Evolutionary conservation across 2,797 vertebrate genomes (phyloP), one percentile per base, ranked within the genome.

Genomic region (Melopsittacus undulatus): DNA sequence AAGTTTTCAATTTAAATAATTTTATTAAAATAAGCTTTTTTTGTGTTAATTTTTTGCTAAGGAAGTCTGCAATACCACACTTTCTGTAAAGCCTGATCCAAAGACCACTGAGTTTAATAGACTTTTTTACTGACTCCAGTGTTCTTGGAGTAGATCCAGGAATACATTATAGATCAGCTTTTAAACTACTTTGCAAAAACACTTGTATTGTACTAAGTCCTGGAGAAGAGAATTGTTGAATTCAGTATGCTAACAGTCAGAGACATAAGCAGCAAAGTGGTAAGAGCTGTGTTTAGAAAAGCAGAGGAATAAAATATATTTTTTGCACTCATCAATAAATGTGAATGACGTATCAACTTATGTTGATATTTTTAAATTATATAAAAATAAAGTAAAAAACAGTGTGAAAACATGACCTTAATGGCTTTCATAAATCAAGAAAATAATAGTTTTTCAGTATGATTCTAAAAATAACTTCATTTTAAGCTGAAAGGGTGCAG

Each of bases 151-250:
- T 38, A 74, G 21, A 63, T 77, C 16, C 18, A 82, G 36, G 38
- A 85, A 23, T 59, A 54, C 12, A 27, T 59, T 52, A 45, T 9
- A 32, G 45, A 26, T 4, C 23, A 74, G 3, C 2, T 57, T 87
- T 76, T 64, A 12, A 20, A 52, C 11, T 45, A 8, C 32, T 46
- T 26, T 54, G 7, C 17, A 66, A 48, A 92, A 95, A 49, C 8
- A 0, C 5, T 80, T 61, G 3, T 34, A 40, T 19, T 46, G 1
- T 15, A n/a, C 9, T 48, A 40, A 29, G 5, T n/a, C 11, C 13
- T 29, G 13, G 7, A 76, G 22, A 78, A 67, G 17, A 57, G 26
- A 73, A 49, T 45, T 66, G n/a, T 48, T 70, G 27, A 72, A 42
- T 46, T 52, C 2, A 10, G 4, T 40, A 12, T 49, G 32, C 16